Evolutionary conservation across 2,888 invertebrate genomes (phyloP).

Genomic region (Eupithecia centaureata): DNA sequence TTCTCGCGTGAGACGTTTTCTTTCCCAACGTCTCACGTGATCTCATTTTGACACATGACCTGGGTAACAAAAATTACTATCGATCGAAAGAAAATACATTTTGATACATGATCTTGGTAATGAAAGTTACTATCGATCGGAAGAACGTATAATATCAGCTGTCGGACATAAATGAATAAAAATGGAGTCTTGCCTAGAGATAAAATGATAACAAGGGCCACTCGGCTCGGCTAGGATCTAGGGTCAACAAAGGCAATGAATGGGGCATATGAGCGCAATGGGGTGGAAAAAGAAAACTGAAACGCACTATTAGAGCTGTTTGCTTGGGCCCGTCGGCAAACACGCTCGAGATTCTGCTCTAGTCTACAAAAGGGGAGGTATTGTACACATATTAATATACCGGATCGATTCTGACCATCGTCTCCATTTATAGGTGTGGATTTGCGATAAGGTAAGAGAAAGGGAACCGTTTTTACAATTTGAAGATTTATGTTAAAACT

Average conservation of each 20-base stretch:
- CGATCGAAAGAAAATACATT: neutral
- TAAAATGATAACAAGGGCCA: constrained; percentile 36
- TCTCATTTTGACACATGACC: neutral
- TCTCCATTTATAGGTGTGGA: constrained; percentile 46
- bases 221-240: constrained; percentile 22
- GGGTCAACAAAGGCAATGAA: constrained; percentile 44
- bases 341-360: constrained; percentile 48
- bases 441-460: constrained; percentile 29
- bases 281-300: constrained; percentile 57
- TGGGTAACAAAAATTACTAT: neutral
- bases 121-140: neutral
- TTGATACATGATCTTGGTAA: neutral
- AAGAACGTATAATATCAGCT: neutral
- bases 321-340: constrained; percentile 54
- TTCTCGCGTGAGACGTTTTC: no score
- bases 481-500: neutral
- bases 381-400: constrained; percentile 50
- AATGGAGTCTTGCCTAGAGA: constrained; percentile 23
- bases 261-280: constrained; percentile 51
- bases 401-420: constrained; percentile 46
- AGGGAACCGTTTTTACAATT: neutral
- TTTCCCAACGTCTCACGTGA: no score
- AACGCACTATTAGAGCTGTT: constrained; percentile 65
- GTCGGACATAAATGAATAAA: constrained; percentile 25
- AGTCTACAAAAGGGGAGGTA: constrained; percentile 42